A percentile compares a stretch with the other conserved stretches of the same genome.
phyloP scores from a whole-genome alignment of 2,888 invertebrate species.

The Acheta domesticus region DNA sequence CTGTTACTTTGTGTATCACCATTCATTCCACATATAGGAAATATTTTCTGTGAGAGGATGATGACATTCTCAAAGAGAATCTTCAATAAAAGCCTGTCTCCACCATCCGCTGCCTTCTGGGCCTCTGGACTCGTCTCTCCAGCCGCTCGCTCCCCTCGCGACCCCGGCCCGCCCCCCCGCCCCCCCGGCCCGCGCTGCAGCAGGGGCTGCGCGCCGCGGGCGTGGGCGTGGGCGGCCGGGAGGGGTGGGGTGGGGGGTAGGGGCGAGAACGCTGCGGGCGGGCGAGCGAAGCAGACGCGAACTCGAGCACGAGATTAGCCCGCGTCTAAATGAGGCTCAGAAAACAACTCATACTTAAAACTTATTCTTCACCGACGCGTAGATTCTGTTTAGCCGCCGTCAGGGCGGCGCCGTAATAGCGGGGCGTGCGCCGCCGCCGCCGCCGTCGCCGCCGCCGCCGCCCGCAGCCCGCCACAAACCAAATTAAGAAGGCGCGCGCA shows the following conservation, averaged over 20 bases:
- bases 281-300: not conserved
- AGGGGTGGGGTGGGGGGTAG: too few species aligned
- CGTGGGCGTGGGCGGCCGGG: too few species aligned
- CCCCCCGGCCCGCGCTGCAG: too few species aligned
- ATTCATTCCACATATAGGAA: not conserved
- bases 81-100: too few species aligned
- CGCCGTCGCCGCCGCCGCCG: not conserved
- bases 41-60: not conserved
- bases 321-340: constrained; percentile 8
- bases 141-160: too few species aligned
- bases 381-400: not conserved
- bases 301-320: constrained; percentile 18
- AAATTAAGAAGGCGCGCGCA: not conserved
- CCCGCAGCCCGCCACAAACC: not conserved
- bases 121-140: too few species aligned
- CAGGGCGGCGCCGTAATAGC: not conserved
- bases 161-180: too few species aligned
- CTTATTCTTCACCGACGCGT: constrained; percentile 18
- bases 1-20: not conserved
- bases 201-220: too few species aligned
- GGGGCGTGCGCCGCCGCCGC: not conserved
- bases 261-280: not conserved
- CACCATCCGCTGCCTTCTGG: too few species aligned
- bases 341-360: constrained; percentile 18
- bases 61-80: too few species aligned